phyloP scores from a whole-genome alignment of 2,888 invertebrate species.

The Dorcus parallelipipedus region DNA sequence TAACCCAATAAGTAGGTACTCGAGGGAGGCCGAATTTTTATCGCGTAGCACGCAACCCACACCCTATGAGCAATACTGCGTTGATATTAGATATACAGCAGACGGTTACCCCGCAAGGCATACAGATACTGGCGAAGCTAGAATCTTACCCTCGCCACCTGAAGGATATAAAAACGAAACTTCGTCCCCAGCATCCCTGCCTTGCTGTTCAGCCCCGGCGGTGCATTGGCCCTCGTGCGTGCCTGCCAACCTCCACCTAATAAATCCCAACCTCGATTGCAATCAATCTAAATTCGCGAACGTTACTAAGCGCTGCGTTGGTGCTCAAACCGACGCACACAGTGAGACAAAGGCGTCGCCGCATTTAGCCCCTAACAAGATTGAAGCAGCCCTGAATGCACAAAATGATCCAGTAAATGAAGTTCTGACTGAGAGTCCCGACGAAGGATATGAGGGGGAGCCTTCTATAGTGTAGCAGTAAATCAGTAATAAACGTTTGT shows the following conservation, averaged over 20 bases:
- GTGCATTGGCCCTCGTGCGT: conserved; percentile 55
- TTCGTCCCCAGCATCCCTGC: conserved; percentile 16
- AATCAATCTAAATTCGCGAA: conserved; percentile 13
- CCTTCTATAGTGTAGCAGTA: conserved; percentile 15
- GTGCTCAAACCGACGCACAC: conserved; percentile 55
- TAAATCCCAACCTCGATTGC: conserved; percentile 30
- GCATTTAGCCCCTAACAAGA: conserved; percentile 23
- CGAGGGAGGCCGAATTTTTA: conserved; percentile 64
- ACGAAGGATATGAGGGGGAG: conserved; percentile 82
- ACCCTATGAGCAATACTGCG: conserved; percentile 53
- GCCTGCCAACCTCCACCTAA: conserved; percentile 40
- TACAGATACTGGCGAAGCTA: conserved; percentile 36
- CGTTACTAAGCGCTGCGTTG: conserved; percentile 51
- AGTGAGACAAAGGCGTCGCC: conserved; percentile 2
- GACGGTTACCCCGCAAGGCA: conserved; percentile 70
- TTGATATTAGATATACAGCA: conserved; percentile 70
- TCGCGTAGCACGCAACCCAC: conserved; percentile 51
- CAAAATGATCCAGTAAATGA: conserved; percentile 16
- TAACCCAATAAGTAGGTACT: conserved; percentile 55
- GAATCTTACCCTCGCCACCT: conserved; percentile 28
- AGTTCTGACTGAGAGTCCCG: conserved; percentile 70
- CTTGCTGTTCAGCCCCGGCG: conserved; percentile 38
- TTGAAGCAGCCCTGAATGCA: conserved; percentile 21
- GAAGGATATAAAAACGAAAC: conserved; percentile 31
- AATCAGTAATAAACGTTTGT: background rate